Evolutionary conservation across 2,888 invertebrate species (phyloP).

Genomic region (Ennomos fuscantarius): DNA sequence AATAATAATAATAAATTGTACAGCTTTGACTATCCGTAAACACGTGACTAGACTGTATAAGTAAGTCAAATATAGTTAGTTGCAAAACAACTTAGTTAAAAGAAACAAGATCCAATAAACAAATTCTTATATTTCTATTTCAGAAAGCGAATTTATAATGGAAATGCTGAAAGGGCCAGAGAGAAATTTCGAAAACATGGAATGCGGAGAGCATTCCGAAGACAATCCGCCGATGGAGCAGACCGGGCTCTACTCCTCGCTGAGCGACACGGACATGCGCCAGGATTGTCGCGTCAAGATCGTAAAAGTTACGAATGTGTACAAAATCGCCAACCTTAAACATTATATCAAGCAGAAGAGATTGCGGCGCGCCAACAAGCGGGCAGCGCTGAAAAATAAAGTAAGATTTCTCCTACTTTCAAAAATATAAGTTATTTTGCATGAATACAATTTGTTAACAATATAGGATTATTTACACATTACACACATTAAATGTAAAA

Average conservation of each 20-base stretch:
- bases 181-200: constrained; percentile 51
- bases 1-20: too few species aligned
- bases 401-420: constrained; percentile 43
- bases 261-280: constrained; percentile 57
- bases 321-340: constrained; percentile 73
- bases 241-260: constrained; percentile 60
- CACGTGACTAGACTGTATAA: constrained; percentile 15
- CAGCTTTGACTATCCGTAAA: neutral
- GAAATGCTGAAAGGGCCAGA: constrained; percentile 64
- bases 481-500: too few species aligned
- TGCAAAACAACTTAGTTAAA: neutral
- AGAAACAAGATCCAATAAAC: neutral
- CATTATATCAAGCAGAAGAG: constrained; percentile 75
- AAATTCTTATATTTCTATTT: constrained; percentile 22
- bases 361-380: constrained; percentile 64
- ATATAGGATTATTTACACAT: too few species aligned
- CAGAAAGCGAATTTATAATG: constrained; percentile 63
- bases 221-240: constrained; percentile 47
- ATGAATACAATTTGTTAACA: too few species aligned
- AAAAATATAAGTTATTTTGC: too few species aligned
- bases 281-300: constrained; percentile 72
- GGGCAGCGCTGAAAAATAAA: constrained; percentile 70
- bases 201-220: constrained; percentile 49
- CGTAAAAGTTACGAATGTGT: constrained; percentile 76
- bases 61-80: neutral